phyloP scores from a whole-genome alignment of 2,113 vertebrate genomes.

The Coryphaenoides rupestris region DNA sequence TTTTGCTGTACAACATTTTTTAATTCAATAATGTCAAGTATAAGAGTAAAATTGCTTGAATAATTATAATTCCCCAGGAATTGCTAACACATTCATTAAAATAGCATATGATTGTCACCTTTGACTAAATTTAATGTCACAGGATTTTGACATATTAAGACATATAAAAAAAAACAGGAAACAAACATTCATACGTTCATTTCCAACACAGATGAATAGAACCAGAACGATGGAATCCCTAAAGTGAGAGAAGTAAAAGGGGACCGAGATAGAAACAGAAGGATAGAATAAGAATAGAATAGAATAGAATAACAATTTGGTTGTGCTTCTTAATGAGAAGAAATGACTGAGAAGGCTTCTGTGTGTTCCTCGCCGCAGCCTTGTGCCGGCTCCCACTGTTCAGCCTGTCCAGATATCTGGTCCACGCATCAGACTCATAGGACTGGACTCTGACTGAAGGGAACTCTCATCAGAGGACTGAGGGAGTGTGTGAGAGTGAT shows the following conservation, averaged over 20 bases:
- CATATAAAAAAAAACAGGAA: too few species aligned
- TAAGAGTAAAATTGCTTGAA: not conserved
- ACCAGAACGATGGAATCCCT: not conserved
- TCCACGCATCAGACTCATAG: constrained; percentile 34
- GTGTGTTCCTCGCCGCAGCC: too few species aligned
- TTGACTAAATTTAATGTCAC: too few species aligned
- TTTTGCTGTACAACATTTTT: not conserved
- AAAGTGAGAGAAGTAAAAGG: not conserved
- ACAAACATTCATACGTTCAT: not conserved
- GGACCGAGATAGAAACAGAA: too few species aligned
- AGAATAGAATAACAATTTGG: too few species aligned
- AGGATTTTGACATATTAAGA: constrained; percentile 14
- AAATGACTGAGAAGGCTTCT: too few species aligned
- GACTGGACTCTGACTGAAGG: constrained; percentile 42
- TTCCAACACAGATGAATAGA: not conserved
- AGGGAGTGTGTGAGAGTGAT: constrained; percentile 29
- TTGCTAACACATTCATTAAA: too few species aligned
- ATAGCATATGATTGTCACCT: too few species aligned
- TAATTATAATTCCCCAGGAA: too few species aligned
- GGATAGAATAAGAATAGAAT: too few species aligned
- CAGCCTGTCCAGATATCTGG: constrained; percentile 33
- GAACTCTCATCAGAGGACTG: constrained; percentile 37
- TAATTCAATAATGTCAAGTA: too few species aligned
- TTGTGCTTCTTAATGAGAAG: constrained; percentile 29
- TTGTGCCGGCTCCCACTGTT: too few species aligned